Conservation (phyloP, 2,113 vertebrate genomes). For the Pachyramphus minor region DNA sequence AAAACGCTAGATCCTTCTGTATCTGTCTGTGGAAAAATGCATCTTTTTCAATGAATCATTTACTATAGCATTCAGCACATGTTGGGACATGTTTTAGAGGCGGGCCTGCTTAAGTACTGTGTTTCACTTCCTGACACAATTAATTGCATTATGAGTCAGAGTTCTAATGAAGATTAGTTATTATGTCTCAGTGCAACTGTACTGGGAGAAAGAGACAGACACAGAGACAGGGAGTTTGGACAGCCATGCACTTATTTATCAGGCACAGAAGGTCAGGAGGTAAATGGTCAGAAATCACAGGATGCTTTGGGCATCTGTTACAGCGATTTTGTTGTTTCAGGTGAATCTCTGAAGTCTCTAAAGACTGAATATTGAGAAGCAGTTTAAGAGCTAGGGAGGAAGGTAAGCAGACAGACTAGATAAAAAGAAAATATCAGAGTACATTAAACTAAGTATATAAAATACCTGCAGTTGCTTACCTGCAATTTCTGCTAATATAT, state of each 20-base stretch:
- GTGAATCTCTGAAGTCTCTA: conserved; percentile 30
- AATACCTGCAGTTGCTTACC: background rate
- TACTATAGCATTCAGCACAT: background rate
- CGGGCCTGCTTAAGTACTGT: conserved; percentile 21
- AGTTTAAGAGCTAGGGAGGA: conserved; percentile 43
- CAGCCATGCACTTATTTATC: conserved; percentile 8
- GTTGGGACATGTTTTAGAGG: conserved; percentile 50
- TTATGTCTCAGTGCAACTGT: conserved; percentile 30
- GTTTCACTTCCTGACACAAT: conserved; percentile 66
- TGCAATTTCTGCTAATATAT: background rate
- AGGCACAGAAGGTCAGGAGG: conserved; percentile 7
- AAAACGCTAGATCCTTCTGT: background rate
- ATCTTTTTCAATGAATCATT: background rate
- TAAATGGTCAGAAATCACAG: conserved; percentile 37
- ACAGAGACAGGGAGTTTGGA: background rate
- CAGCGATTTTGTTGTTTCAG: conserved; percentile 19
- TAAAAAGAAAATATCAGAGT: conserved; percentile 41
- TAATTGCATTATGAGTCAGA: conserved; percentile 71
- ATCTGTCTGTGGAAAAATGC: background rate
- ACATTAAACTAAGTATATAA: conserved; percentile 30
- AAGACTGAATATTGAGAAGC: conserved; percentile 14
- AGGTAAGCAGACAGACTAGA: background rate
- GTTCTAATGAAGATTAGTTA: conserved; percentile 68
- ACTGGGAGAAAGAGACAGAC: conserved; percentile 28
- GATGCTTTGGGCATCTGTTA: conserved; percentile 4